Evolutionary conservation across 2,797 vertebrate species (phyloP).

Genomic region (Bradypodion ventrale): DNA sequence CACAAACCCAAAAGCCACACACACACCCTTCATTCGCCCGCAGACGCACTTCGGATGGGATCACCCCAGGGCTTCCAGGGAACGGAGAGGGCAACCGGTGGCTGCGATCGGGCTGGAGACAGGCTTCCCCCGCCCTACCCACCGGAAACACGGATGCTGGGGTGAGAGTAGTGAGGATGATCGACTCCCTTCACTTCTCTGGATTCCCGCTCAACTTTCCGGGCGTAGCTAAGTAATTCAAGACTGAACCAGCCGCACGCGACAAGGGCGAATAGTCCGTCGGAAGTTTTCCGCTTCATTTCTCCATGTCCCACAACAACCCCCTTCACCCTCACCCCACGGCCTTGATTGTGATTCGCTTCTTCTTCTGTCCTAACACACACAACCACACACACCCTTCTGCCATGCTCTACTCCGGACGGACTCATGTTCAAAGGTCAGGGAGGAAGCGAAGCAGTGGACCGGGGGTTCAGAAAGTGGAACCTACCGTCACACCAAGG

Average conservation of each 20-base stretch:
- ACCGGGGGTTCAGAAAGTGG: not conserved
- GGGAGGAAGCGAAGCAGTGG: not conserved
- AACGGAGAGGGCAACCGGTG: no score
- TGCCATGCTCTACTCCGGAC: no score
- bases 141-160: not conserved
- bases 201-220: slow-evolving; percentile 15
- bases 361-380: not conserved
- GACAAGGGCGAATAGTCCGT: not conserved
- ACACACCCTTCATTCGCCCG: not conserved
- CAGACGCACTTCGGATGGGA: not conserved
- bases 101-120: not conserved
- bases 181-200: not conserved
- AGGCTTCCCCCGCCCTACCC: not conserved
- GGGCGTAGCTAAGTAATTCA: not conserved
- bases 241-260: not conserved
- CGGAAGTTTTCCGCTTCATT: not conserved
- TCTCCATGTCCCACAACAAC: no score
- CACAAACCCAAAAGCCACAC: not conserved
- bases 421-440: not conserved
- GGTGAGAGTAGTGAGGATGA: not conserved
- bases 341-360: not conserved
- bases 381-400: not conserved
- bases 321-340: no score
- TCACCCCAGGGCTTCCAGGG: not conserved
- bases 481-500: no score